phyloP scores from a whole-genome alignment of 2,113 vertebrate species.

The Oceanites oceanicus region DNA sequence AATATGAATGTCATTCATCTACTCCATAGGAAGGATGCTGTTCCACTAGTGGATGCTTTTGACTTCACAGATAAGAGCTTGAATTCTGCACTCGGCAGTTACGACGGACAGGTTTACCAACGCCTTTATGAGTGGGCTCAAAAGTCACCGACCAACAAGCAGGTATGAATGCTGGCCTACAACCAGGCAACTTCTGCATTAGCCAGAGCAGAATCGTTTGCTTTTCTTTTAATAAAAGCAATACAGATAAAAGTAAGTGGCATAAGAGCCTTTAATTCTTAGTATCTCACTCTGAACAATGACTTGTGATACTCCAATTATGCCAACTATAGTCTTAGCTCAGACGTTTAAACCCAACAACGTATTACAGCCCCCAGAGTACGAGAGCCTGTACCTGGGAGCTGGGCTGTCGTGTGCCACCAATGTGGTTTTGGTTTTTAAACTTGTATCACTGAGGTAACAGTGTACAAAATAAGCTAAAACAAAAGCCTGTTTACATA shows the following conservation, averaged over 20 bases:
- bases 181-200: not conserved
- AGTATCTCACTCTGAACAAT: not conserved
- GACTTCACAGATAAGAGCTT: constrained; percentile 74
- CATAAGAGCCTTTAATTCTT: not conserved
- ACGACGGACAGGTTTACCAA: constrained; percentile 74
- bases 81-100: constrained; percentile 77
- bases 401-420: not conserved
- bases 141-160: constrained; percentile 71
- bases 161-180: constrained; percentile 52
- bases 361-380: not conserved
- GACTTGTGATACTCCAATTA: not conserved
- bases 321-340: not conserved
- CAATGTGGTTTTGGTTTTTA: not conserved
- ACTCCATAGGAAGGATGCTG: constrained; percentile 74
- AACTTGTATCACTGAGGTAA: not conserved
- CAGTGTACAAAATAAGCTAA: not conserved
- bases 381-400: not conserved
- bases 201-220: not conserved
- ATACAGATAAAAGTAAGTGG: not conserved
- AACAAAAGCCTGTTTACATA: not conserved
- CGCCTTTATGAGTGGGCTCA: constrained; percentile 79
- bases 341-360: not conserved
- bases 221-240: not conserved
- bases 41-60: constrained; percentile 80
- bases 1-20: not conserved